Evolutionary conservation across 2,888 invertebrate species (phyloP).

Genomic region (Lobophora halterata): DNA sequence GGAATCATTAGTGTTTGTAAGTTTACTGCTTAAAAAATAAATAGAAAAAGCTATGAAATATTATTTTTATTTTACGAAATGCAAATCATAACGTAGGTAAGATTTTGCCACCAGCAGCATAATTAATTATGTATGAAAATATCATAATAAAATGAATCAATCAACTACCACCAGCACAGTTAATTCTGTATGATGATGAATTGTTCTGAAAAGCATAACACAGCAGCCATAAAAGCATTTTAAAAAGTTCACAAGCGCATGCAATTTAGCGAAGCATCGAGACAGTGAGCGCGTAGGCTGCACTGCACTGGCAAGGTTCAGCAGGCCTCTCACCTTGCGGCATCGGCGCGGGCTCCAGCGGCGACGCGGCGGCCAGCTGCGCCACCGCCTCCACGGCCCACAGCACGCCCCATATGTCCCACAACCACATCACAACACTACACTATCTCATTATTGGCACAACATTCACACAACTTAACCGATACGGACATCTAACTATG

Average conservation of each 20-base stretch:
- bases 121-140: slow-evolving; percentile 5
- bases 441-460: slow-evolving; percentile 81
- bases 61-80: slow-evolving; percentile 2
- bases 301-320: slow-evolving; percentile 54
- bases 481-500: slow-evolving; percentile 76
- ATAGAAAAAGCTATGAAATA: slow-evolving; percentile 2
- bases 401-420: slow-evolving; percentile 78
- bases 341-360: slow-evolving; percentile 66
- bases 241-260: slow-evolving; percentile 41
- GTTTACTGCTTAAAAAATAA: neutral
- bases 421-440: slow-evolving; percentile 79
- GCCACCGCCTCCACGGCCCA: slow-evolving; percentile 67
- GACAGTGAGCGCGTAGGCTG: slow-evolving; percentile 49
- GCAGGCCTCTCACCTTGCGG: slow-evolving; percentile 71
- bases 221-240: slow-evolving; percentile 19
- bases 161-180: slow-evolving; percentile 8
- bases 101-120: slow-evolving; percentile 7
- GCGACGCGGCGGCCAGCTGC: slow-evolving; percentile 64
- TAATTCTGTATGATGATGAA: slow-evolving; percentile 7
- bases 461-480: slow-evolving; percentile 77
- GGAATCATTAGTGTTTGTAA: too few species aligned
- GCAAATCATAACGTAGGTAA: slow-evolving; percentile 7
- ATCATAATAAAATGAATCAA: too few species aligned
- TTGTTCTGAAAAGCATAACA: slow-evolving; percentile 7
- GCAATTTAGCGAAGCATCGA: slow-evolving; percentile 35